These are phyloP conservation scores for Parambassis ranga DNA, from an alignment of 2,797 vertebrate genomes.

Conservation along the genomic window DNA sequence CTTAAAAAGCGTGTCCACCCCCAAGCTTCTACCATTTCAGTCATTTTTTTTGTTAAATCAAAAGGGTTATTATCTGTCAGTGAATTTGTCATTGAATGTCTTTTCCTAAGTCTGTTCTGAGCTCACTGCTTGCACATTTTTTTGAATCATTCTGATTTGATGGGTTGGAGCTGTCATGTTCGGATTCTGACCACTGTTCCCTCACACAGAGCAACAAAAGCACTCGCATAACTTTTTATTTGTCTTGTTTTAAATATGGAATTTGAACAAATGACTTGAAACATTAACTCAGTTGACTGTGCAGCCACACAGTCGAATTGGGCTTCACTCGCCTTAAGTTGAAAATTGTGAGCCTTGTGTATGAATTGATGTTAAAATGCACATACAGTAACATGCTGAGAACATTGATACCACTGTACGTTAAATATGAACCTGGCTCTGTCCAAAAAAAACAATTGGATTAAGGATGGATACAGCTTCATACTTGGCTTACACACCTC, in stretches of 20 bases:
- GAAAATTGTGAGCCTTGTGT: constrained; percentile 65
- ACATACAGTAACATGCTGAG: constrained; percentile 49
- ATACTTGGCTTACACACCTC: background rate
- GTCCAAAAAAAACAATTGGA: no score
- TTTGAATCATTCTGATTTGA: constrained; percentile 46
- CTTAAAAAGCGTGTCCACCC: constrained; percentile 31
- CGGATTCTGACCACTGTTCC: constrained; percentile 65
- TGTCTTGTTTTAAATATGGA: constrained; percentile 43
- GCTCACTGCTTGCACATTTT: constrained; percentile 71
- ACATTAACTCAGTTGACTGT: constrained; percentile 48
- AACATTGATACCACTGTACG: no score
- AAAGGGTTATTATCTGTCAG: constrained; percentile 47
- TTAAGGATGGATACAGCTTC: background rate
- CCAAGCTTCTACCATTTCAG: constrained; percentile 39
- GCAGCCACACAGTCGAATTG: constrained; percentile 20
- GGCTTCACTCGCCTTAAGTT: constrained; percentile 72
- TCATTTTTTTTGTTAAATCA: constrained; percentile 32
- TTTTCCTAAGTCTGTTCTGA: constrained; percentile 52
- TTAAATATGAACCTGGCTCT: background rate
- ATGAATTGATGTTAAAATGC: constrained; percentile 60
- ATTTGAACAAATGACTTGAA: constrained; percentile 73
- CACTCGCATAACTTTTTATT: constrained; percentile 50
- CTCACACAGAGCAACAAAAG: constrained; percentile 61
- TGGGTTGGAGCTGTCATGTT: constrained; percentile 43
- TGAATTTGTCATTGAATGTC: constrained; percentile 69